Base-by-base conservation (phyloP, 2,113 vertebrate species). In the Albula goreensis region DNA sequence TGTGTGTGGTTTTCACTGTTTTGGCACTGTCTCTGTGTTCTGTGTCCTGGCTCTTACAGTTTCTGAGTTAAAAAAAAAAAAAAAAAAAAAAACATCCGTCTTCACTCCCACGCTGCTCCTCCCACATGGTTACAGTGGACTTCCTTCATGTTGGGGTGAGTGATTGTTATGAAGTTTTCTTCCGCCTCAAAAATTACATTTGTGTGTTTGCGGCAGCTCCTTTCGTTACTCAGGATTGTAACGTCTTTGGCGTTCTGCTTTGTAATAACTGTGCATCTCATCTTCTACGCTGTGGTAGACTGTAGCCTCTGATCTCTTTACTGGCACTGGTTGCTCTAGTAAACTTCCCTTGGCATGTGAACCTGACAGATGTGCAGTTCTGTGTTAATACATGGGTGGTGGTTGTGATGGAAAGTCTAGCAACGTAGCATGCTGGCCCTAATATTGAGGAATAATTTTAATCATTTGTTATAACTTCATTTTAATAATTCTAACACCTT, bases 91-190 rank as follows among this genome's bases (percentile, higher is more conserved):
- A 4, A 5, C 5, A 86, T 41, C 77, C 83, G 60, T 15, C 56
- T 56, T 48, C 49, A 53, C 60, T 31, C 85, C 83, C 48, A 25
- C 15, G 51, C 84, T 49, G 25, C 25, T 10, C 19, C 50, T 79
- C 70, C n/a, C 74, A 5, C n/a, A 50, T 70, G n/a, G 53, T 80
- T 53, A 84, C 52, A 56, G 70, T 52, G 52, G 48, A 74, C 82
- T 48, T 51, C 66, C 77, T 70, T 78, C 50, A 15, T 22, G 56
- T 50, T 25, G 83, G 60, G 60, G 86, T 87, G 60, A 87, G 86
- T 85, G 51, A 70, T 77, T 80, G 48, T 52, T 74, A 4, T 74
- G 83, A 84, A 77, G 83, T 84, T 84, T 84, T 22, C 25, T 50
- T 50, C 5, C 31, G 31, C 31, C 31, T 41, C 31, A 41, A 41